phyloP scores from a whole-genome alignment of 2,888 invertebrate genomes.

The Euproctis similis region DNA sequence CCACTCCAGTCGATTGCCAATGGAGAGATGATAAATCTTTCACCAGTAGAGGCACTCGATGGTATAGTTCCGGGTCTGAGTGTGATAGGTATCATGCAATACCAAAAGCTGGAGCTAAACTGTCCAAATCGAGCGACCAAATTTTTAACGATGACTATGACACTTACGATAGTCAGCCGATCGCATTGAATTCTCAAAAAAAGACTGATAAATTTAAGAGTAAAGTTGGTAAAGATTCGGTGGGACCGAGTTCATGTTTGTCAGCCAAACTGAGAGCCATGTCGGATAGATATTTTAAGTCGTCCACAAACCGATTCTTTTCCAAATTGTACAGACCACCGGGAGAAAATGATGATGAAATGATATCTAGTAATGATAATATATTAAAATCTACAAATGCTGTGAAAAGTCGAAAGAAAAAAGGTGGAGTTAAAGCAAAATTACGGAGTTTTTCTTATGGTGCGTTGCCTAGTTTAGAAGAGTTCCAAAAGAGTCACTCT shows the following conservation, averaged over 20 bases:
- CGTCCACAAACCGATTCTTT: slow-evolving; percentile 80
- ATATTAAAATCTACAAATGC: slow-evolving; percentile 45
- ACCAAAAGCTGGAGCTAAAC: slow-evolving; percentile 59
- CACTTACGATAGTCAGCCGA: slow-evolving; percentile 41
- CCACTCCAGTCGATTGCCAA: slow-evolving; percentile 51
- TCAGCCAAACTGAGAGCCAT: slow-evolving; percentile 82
- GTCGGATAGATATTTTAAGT: slow-evolving; percentile 83
- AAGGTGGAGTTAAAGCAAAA: slow-evolving; percentile 66
- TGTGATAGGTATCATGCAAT: slow-evolving; percentile 65
- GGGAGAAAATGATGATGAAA: slow-evolving; percentile 46
- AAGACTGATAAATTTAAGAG: slow-evolving; percentile 69
- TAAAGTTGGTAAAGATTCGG: slow-evolving; percentile 64
- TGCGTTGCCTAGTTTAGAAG: slow-evolving; percentile 82
- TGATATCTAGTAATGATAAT: slow-evolving; percentile 40
- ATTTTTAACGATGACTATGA: slow-evolving; percentile 72
- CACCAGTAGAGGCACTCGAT: slow-evolving; percentile 57
- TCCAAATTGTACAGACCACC: slow-evolving; percentile 79
- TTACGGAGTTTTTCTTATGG: slow-evolving; percentile 85
- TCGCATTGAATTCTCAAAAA: slow-evolving; percentile 51
- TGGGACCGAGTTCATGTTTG: slow-evolving; percentile 77
- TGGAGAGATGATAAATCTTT: slow-evolving; percentile 62
- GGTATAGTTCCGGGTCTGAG: slow-evolving; percentile 71
- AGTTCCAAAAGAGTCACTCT: slow-evolving; percentile 78
- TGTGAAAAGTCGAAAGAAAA: slow-evolving; percentile 55
- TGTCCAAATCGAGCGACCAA: slow-evolving; percentile 73